Conservation (phyloP, 2,113 vertebrate species). For the Sceloporus undulatus region DNA sequence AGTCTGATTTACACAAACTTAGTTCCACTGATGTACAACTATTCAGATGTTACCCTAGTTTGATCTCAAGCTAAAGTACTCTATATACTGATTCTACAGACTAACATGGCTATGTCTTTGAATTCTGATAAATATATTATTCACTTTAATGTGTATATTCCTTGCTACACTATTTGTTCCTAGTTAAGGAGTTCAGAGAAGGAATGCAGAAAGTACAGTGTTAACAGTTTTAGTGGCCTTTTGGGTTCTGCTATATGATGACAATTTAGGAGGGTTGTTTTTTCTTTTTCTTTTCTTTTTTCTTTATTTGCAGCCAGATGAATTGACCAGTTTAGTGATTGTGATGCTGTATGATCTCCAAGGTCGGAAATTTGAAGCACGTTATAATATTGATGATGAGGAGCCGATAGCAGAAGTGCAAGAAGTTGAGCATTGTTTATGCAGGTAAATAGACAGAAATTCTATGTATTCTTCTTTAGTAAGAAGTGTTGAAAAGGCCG, state of each 20-base stretch:
- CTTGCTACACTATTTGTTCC: background rate
- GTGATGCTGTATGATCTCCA: constrained; percentile 92
- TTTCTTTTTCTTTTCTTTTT: constrained; percentile 46
- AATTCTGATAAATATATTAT: background rate
- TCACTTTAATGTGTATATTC: no score
- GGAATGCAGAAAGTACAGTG: background rate
- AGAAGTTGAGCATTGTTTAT: constrained; percentile 83
- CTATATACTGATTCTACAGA: no score
- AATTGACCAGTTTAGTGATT: constrained; percentile 86
- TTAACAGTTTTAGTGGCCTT: background rate
- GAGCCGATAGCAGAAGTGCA: constrained; percentile 80
- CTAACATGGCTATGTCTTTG: no score
- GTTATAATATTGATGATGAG: constrained; percentile 58
- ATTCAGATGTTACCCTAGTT: background rate
- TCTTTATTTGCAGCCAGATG: constrained; percentile 76
- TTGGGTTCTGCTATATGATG: background rate
- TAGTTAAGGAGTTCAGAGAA: background rate
- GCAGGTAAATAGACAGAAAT: constrained; percentile 73
- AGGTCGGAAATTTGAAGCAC: constrained; percentile 87
- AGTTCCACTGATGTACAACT: background rate
- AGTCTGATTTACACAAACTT: no score
- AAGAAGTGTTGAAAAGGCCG: background rate
- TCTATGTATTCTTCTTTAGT: background rate
- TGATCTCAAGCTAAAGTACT: no score
- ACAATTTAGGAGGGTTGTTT: background rate